phyloP scores from a whole-genome alignment of 2,113 vertebrate genomes.

The Phrynocephalus versicolor region DNA sequence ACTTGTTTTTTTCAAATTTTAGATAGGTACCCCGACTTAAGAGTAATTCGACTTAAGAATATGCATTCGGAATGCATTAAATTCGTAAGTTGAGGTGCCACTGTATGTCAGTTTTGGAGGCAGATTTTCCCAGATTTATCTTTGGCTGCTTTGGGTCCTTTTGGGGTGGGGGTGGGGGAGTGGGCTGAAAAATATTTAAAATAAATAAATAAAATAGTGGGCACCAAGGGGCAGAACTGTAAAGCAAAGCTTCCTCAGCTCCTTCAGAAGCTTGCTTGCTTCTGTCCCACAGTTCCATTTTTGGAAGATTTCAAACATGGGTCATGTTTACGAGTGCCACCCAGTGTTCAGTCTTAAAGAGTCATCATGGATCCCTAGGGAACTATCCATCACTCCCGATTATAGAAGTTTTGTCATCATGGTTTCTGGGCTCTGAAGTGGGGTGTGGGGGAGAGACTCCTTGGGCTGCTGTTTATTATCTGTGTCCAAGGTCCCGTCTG shows the following conservation, averaged over 20 bases:
- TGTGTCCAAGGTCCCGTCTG: background rate
- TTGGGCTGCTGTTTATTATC: rapidly evolving
- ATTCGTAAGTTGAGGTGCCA: too few species aligned
- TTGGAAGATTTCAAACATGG: background rate
- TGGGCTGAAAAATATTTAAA: too few species aligned
- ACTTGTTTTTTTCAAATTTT: too few species aligned
- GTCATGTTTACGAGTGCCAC: too few species aligned
- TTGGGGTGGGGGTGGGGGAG: too few species aligned
- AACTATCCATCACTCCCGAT: background rate
- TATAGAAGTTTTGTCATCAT: background rate
- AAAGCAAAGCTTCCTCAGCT: background rate
- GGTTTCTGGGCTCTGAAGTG: background rate
- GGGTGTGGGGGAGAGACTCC: rapidly evolving
- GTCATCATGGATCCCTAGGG: background rate
- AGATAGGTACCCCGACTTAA: too few species aligned
- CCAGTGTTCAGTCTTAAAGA: background rate
- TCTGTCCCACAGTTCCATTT: background rate
- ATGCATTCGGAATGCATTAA: too few species aligned
- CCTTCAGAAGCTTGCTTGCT: background rate
- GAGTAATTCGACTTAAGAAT: too few species aligned
- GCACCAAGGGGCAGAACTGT: background rate
- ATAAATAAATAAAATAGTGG: too few species aligned
- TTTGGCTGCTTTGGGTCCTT: too few species aligned
- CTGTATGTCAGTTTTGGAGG: background rate
- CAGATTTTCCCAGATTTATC: too few species aligned